Evolutionary conservation across 2,797 vertebrate species (phyloP), one percentile per base, ranked within the genome.

Genomic region (Enteromius paludinosus): DNA sequence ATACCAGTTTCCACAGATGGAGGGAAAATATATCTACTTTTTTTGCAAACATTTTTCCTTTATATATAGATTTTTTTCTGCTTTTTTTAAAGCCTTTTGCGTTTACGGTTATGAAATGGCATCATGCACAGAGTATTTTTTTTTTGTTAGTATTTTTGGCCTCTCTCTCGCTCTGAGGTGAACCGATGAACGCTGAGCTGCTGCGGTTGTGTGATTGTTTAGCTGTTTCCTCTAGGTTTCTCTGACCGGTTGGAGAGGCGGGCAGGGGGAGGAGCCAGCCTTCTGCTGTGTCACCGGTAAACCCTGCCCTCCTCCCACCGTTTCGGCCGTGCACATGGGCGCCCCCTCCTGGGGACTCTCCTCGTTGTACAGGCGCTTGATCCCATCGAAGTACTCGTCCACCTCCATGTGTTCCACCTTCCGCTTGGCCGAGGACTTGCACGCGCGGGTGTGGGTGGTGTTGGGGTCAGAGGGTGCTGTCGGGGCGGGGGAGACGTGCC

Each of bases 401-500:
- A 98, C 96, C 90, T 98, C 97, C 97, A 98, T 98, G 92, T 97
- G 95, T 88, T 98, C 97, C 92, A 99, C 97, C 92, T 99, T 99
- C 85, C 97, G 96, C 90, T 99, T 99, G 90, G 97, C 87, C 0
- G 97, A 97, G 88, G 94, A 93, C 86, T 97, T 92, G 83, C 83
- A 91, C 4, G 90, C 84, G 28, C 71, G 88, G 74, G 78, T 87
- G 86, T 43, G 90, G 87, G 84, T 38, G 85, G 89, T 14, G 78
- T 85, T 30, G 86, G 89, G n/a, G 75, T 87, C 81, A 72, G 87
- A 76, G 78, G 75, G 61, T 91, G 93, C 89, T 83, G 87, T 87
- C 81, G 68, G 87, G 69, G 56, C 33, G 41, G 1, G 11, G 72
- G 35, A 70, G 33, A 20, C 33, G 17, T 47, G 73, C 45, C 77